phyloP scores from a whole-genome alignment of 2,797 vertebrate species.

The Tenualosa thibaudeaui region DNA sequence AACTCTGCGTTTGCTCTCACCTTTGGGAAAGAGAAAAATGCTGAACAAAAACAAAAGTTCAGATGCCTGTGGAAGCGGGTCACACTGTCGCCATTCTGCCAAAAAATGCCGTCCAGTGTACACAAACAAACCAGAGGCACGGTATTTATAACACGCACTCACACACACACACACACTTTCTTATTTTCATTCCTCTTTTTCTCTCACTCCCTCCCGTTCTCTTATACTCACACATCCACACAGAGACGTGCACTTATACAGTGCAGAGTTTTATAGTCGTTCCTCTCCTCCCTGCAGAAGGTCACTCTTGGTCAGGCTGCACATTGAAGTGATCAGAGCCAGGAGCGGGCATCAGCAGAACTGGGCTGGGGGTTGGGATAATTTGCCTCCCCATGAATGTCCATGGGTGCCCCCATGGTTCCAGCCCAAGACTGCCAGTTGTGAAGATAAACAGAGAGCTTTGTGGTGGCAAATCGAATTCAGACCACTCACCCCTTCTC shows the following conservation, averaged over 20 bases:
- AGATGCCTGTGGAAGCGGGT: slow-evolving; percentile 34
- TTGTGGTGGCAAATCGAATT: slow-evolving; percentile 44
- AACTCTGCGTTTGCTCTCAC: slow-evolving; percentile 19
- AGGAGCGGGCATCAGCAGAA: not conserved
- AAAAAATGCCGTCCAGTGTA: slow-evolving; percentile 18
- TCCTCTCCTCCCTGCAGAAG: not conserved
- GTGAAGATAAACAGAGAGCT: slow-evolving; percentile 47
- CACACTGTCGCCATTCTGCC: slow-evolving; percentile 14
- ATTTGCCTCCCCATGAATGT: slow-evolving; percentile 11
- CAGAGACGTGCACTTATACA: not conserved
- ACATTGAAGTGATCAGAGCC: slow-evolving; percentile 18
- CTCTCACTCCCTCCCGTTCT: not conserved
- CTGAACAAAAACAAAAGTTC: slow-evolving; percentile 25
- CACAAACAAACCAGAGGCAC: slow-evolving; percentile 24
- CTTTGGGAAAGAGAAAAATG: slow-evolving; percentile 37
- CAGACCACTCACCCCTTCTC: slow-evolving; percentile 23
- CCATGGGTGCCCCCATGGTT: slow-evolving; percentile 7
- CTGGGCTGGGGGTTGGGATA: not conserved
- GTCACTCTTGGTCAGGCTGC: slow-evolving; percentile 7
- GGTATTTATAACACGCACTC: slow-evolving; percentile 14
- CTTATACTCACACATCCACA: not conserved
- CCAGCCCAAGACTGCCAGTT: not conserved
- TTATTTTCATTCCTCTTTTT: not conserved
- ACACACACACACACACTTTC: not conserved
- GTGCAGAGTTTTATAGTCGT: slow-evolving; percentile 1